Conservation (phyloP, 1,140 invertebrate species). For the Hypothenemus hampei region DNA sequence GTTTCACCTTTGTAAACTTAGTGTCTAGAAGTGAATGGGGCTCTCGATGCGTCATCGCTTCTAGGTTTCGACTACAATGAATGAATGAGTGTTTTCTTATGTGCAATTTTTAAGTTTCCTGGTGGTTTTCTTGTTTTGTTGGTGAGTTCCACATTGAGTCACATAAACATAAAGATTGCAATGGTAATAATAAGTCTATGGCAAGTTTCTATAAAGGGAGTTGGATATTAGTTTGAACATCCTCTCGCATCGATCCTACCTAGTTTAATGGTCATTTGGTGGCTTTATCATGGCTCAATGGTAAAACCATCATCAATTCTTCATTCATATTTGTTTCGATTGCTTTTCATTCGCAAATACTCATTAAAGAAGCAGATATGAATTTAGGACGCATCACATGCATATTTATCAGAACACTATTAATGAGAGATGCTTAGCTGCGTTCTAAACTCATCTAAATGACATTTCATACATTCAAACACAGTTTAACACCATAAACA, state of each 20-base stretch:
- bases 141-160: too few species aligned
- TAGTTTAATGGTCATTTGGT: too few species aligned
- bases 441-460: too few species aligned
- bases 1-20: slow-evolving; percentile 23
- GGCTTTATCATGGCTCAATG: too few species aligned
- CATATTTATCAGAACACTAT: too few species aligned
- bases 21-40: slow-evolving; percentile 9
- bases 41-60: slow-evolving; percentile 11
- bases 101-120: slow-evolving; percentile 16
- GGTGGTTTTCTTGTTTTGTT: not conserved
- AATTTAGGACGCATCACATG: too few species aligned
- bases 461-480: slow-evolving; percentile 31
- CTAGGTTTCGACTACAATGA: slow-evolving; percentile 11
- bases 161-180: slow-evolving; percentile 7
- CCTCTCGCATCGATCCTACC: too few species aligned
- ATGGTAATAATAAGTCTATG: not conserved
- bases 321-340: too few species aligned
- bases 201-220: slow-evolving; percentile 26
- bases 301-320: too few species aligned
- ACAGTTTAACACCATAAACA: slow-evolving; percentile 26
- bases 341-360: too few species aligned
- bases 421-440: too few species aligned
- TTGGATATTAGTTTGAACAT: slow-evolving; percentile 15
- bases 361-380: too few species aligned
- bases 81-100: slow-evolving; percentile 15